Evolutionary conservation across 53 echinoderm and acorn worm species (phyloP), one percentile per base, ranked within the genome.

Genomic region (Echinarachnius parma): DNA sequence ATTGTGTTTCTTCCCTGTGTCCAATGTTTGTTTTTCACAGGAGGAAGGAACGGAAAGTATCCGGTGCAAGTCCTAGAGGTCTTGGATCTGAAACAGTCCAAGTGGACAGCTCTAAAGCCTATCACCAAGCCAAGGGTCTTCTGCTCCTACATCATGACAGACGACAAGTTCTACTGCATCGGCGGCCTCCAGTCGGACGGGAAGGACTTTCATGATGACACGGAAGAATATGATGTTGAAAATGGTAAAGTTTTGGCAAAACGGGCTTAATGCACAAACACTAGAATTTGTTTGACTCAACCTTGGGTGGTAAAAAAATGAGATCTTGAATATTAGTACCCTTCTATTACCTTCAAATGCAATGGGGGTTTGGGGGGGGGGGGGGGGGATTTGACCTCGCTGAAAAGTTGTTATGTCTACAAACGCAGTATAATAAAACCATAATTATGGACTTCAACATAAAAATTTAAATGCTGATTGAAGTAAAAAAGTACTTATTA

Each of bases 171-270:
- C 62, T 98, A 84, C 57, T 78, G 88, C 50, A 67, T 92, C 7
- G 98, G 98, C 22, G 98, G 98, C 4, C 86, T 98, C 5, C 85
- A 88, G 54, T 77, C 88, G 33, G 80, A 85, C 44, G 92, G 80
- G 14, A 69, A 78, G 59, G 82, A 82, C 60, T 77, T 81, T 39
- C 80, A 69, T 42, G 74, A 81, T 66, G 86, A 86, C 37, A 58
- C 82, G 21, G 85, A 92, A 66, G 84, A 92, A 34, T 98, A 85
- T 52, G 92, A 88, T 66, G 84, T 98, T 14, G 98, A 91, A 58
- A 88, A 98, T 82, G 91, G 98, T 95, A 30, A 78, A 44, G 29
- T 2, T 44, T 27, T 39, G 39, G 39, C n/a, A n/a, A n/a, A n/a
- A n/a, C n/a, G n/a, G n/a, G n/a, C n/a, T n/a, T n/a, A n/a, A n/a